Base-by-base conservation (phyloP, 2,888 invertebrate genomes). In the Plagodis dolabraria region DNA sequence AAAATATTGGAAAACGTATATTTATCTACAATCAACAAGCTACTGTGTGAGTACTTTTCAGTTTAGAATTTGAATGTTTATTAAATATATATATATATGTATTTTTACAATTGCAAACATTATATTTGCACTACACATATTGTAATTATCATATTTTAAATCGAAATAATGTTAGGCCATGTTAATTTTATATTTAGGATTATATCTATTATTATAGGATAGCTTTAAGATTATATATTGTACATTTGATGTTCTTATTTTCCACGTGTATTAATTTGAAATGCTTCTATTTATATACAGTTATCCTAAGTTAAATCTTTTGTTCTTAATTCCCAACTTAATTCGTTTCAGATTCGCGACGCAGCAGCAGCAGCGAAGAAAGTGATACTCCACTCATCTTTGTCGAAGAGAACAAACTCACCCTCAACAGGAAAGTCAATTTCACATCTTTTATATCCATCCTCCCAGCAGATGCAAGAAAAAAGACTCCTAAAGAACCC, bases 361-460 rank as follows among this genome's bases (percentile, higher is more conserved):
- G 59, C 53, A 77, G 55, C 53, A 69, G 50, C 53, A 69, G 50
- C 60, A 70, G 45, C 45, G 68, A 66, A 6, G 71, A 68, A 45
- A 56, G 56, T 38, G 69, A 69, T 38, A 64, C 59, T 0, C 65
- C 67, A 2, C 52, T 67, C 45, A 56, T 61, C 35, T 61, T 61
- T 12, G 55, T 63, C 0, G 67, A 64, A 22, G 59, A 65, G 50
- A 68, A 48, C 70, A 71, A 64, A 34, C 57, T 83, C 5, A 74
- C 67, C 0, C 66, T 83, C 11, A 72, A 78, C 65, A 77, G 72
- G 46, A 79, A 76, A 64, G 59, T 73, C 7, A 83, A 83, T 56
- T 83, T 80, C 51, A 69, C 81, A 1, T 77, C 75, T 0, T 81
- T 83, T 59, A 76, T 83, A 8, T 70, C 76, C 8, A 83, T 83